Evolutionary conservation across 2,888 invertebrate genomes (phyloP), one percentile per base, ranked within the genome.

Genomic region (Erynnis tages): DNA sequence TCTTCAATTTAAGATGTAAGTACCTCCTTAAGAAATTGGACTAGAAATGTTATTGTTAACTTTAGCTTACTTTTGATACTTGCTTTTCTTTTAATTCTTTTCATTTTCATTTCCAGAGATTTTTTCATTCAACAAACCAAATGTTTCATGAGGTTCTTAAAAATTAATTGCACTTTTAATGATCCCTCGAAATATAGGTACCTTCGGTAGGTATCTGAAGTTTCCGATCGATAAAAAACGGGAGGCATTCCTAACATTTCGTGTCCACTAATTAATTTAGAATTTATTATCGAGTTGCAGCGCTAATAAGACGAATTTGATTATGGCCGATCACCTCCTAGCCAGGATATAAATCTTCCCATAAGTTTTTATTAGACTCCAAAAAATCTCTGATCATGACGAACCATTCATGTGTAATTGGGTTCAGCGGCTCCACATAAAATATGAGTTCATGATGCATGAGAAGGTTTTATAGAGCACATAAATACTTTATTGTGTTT

Each of bases 401-500:
- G 85, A 83, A 85, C 83, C 85, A 82, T 87, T 82, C 78, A 82
- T 64, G 70, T 76, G 84, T 88, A 88, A 89, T 89, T 88, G 87
- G 88, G 80, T 76, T 84, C 82, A 82, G 64, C 79, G 79, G 76
- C 76, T 77, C 59, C 76, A 71, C 76, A 82, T 86, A 86, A 88
- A 83, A 87, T 88, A 86, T 82, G 79, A 81, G 84, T 75, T 80
- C 77, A 77, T 72, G 70, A 44, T 35, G 65, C 67, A 70, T 71
- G 69, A 69, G 74, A 77, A 69, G 72, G 75, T 83, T 88, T 88
- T 88, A 88, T 87, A 76, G 84, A 75, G 71, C 79, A 76, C 79
- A 87, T 86, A 87, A 87, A 88, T 79, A 77, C 75, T 86, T 87
- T 85, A 85, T 84, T 82, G 79, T 80, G 69, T 78, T 83, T 79